Conservation (phyloP, 2,113 vertebrate species). For the Equus przewalskii region DNA sequence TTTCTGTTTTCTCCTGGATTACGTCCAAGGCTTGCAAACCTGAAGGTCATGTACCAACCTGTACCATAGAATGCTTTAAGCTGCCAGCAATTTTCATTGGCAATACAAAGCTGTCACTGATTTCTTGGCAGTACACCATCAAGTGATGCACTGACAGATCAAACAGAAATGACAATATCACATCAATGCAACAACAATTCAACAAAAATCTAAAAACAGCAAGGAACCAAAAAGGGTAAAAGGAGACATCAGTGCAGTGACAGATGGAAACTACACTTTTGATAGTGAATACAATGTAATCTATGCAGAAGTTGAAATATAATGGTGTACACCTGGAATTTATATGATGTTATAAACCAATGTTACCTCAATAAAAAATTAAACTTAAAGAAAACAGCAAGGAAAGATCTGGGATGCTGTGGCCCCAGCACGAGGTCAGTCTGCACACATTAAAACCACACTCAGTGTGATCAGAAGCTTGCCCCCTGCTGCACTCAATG, state of each 20-base stretch:
- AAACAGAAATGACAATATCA: constrained; percentile 55
- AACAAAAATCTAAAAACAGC: constrained; percentile 54
- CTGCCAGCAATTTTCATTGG: constrained; percentile 52
- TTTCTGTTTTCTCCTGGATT: constrained; percentile 64
- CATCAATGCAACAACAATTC: neutral
- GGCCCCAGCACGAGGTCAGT: neutral
- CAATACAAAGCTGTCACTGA: constrained; percentile 41
- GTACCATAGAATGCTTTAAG: constrained; percentile 11
- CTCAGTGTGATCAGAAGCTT: neutral
- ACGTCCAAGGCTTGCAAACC: constrained; percentile 66
- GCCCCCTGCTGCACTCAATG: neutral
- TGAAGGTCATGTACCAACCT: constrained; percentile 72
- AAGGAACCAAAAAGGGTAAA: neutral
- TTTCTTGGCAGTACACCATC: constrained; percentile 58
- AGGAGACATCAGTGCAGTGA: too few species aligned
- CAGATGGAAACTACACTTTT: too few species aligned
- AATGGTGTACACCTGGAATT: too few species aligned
- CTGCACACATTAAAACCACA: neutral
- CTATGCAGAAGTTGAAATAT: too few species aligned
- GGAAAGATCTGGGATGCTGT: neutral
- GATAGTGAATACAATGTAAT: too few species aligned
- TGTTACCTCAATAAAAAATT: too few species aligned
- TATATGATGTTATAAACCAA: too few species aligned
- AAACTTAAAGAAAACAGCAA: neutral
- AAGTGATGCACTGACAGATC: constrained; percentile 50